Percentiles rank a stretch among this genome's conserved stretches.
These are phyloP conservation scores for Abrostola triplasia DNA, from an alignment of 2,888 invertebrate species.

Conservation along the genomic window DNA sequence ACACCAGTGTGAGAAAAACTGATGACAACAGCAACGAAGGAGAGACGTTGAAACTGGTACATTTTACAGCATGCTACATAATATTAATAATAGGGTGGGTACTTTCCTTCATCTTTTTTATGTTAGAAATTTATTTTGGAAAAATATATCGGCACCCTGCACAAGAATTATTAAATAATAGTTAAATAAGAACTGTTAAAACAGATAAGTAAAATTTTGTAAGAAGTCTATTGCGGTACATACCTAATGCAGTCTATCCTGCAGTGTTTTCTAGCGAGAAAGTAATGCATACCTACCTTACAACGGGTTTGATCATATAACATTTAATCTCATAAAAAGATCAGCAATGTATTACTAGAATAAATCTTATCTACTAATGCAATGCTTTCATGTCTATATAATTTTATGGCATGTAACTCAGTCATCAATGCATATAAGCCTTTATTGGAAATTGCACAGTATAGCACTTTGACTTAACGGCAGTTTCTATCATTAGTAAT, in stretches of 20 bases:
- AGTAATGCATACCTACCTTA: not conserved
- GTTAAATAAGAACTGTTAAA: not conserved
- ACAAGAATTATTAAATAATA: constrained; percentile 53
- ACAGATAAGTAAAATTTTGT: not conserved
- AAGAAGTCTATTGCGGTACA: not conserved
- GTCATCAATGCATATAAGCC: constrained; percentile 30
- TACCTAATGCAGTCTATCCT: not conserved
- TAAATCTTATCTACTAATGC: constrained; percentile 35
- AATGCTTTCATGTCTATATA: constrained; percentile 22
- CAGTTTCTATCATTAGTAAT: constrained; percentile 11
- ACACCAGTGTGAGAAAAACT: constrained; percentile 43
- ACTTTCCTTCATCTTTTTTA: constrained; percentile 64
- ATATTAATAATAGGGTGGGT: constrained; percentile 73
- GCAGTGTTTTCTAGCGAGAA: not conserved
- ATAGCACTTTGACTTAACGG: constrained; percentile 16
- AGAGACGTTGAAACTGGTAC: constrained; percentile 67
- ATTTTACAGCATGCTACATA: constrained; percentile 75
- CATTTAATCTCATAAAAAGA: constrained; percentile 27
- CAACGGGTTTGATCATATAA: not conserved
- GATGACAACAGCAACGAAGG: constrained; percentile 33
- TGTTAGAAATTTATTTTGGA: constrained; percentile 66
- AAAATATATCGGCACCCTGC: constrained; percentile 52
- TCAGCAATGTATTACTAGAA: constrained; percentile 45
- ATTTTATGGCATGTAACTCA: constrained; percentile 29
- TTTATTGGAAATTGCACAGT: constrained; percentile 18